A percentile compares a stretch with the other conserved stretches of the same genome.
Conservation (phyloP, 2,113 vertebrate species). For the Stigmatopora nigra region DNA sequence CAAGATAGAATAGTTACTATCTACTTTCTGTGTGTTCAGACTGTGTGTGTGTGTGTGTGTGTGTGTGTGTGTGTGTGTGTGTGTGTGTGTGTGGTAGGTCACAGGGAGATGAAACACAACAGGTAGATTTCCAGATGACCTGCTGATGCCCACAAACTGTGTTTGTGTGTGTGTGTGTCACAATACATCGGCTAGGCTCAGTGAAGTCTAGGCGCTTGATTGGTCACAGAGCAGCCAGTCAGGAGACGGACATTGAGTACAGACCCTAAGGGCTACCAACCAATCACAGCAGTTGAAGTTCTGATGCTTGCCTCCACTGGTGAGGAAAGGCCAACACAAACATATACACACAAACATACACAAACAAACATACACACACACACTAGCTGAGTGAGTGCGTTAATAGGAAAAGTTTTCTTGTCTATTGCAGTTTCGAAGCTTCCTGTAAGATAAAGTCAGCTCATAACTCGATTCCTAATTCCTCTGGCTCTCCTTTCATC, state of each 20-base stretch:
- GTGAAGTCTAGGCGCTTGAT: slow-evolving; percentile 45
- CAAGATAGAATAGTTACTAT: slow-evolving; percentile 42
- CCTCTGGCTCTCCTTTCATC: slow-evolving; percentile 55
- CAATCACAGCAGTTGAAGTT: slow-evolving; percentile 59
- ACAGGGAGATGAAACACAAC: slow-evolving; percentile 55
- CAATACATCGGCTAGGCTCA: slow-evolving; percentile 54
- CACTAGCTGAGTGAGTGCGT: slow-evolving; percentile 33
- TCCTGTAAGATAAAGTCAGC: slow-evolving; percentile 53
- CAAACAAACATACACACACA: slow-evolving; percentile 39
- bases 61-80: slow-evolving; percentile 13
- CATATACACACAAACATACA: slow-evolving; percentile 35
- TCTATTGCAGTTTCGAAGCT: slow-evolving; percentile 57
- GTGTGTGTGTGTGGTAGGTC: slow-evolving; percentile 28
- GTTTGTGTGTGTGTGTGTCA: slow-evolving; percentile 27
- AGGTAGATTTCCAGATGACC: slow-evolving; percentile 61
- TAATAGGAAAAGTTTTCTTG: slow-evolving; percentile 66
- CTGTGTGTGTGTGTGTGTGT: slow-evolving; percentile 12
- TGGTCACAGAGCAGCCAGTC: slow-evolving; percentile 62
- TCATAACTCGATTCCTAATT: slow-evolving; percentile 56
- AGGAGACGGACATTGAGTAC: slow-evolving; percentile 52
- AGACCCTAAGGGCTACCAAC: slow-evolving; percentile 58
- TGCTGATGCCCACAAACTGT: slow-evolving; percentile 53
- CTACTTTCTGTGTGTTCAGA: slow-evolving; percentile 16
- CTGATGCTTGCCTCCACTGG: slow-evolving; percentile 49
- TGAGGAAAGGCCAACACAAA: slow-evolving; percentile 54